phyloP scores from a whole-genome alignment of 2,113 vertebrate species.

The Megaceryle maxima region DNA sequence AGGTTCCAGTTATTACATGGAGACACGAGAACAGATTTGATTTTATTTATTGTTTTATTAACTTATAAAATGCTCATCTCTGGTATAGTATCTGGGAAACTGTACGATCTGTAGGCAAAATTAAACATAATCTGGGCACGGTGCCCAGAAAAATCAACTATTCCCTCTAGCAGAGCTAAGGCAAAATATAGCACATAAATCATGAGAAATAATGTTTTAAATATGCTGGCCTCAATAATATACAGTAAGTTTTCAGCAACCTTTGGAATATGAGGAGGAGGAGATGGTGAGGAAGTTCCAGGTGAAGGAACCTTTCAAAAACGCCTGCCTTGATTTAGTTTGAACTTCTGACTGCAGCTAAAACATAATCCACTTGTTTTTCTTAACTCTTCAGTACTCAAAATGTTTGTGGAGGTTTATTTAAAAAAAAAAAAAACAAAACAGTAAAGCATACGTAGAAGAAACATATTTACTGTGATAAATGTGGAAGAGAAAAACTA shows the following conservation, averaged over 20 bases:
- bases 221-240: neutral
- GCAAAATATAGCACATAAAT: conserved; percentile 50
- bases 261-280: neutral
- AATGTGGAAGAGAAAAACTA: neutral
- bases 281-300: neutral
- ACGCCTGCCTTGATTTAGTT: neutral
- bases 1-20: conserved; percentile 20
- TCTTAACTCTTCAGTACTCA: neutral
- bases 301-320: neutral
- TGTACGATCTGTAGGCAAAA: conserved; percentile 47
- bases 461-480: neutral
- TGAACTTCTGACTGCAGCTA: neutral
- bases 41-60: conserved; percentile 67
- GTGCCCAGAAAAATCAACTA: conserved; percentile 46
- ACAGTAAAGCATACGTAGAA: neutral
- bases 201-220: conserved; percentile 24
- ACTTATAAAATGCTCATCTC: conserved; percentile 55
- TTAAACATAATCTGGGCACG: conserved; percentile 59
- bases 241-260: neutral
- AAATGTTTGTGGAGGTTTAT: neutral
- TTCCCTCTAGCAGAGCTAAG: conserved; percentile 20
- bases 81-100: conserved; percentile 60
- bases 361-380: neutral
- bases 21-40: conserved; percentile 45
- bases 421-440: neutral